Evolutionary conservation across 1,140 invertebrate genomes (phyloP), one percentile per base, ranked within the genome.

Genomic region (Brachionus sp.): DNA sequence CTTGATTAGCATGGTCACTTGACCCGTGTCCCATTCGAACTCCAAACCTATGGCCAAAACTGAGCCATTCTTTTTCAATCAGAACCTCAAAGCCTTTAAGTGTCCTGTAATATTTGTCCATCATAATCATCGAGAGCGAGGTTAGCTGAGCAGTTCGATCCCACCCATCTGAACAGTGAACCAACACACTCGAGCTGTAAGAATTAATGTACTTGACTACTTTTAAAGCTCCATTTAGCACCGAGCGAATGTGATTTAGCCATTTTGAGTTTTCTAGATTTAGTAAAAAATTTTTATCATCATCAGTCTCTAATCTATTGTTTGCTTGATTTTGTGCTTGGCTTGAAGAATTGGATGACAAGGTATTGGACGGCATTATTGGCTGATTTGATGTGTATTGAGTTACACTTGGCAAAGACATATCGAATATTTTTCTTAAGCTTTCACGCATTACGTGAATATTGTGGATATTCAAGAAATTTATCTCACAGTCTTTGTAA

Each of bases 401-500:
- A n/a, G 13, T 39, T 4, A n/a, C 66, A 70, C 37, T 70, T 70
- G 66, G 66, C 5, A 70, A 19, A 42, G 66, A 70, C 66, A 70
- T 70, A 33, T 70, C 66, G 37, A 98, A 75, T 86, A 93, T 92
- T 1, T 94, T 93, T 7, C 97, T 86, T 23, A 98, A 89, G 82
- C 93, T 92, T 86, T 92, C 93, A 85, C 98, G 91, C 95, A 99
- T 99, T 0, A 98, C 95, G 87, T 99, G 98, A 86, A 99, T 99
- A 88, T 99, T 99, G 89, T 99, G 97, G 86, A 99, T 98, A 39
- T 96, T 96, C 85, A 97, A 93, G 89, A 99, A 99, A 86, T 98
- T 94, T 88, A 99, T 98, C 90, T 98, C 98, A 68, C 98, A 98
- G 88, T 98, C 98, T 86, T 96, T 95, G 89, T 99, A 99, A 87